phyloP scores from a whole-genome alignment of 2,797 vertebrate species.

The Clarias platycephalus region DNA sequence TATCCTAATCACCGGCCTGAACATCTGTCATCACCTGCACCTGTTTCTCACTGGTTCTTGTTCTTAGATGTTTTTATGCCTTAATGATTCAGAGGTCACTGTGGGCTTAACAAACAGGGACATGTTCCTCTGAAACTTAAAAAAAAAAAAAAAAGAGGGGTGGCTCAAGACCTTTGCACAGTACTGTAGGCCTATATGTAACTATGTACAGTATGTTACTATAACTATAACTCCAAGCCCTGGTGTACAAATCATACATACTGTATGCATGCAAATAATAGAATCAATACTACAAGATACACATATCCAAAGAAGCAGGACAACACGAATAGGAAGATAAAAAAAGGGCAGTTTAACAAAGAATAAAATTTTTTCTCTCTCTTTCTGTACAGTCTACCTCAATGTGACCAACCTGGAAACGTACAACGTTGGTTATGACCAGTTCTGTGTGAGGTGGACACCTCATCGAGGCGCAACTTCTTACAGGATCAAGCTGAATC shows the following conservation, averaged over 20 bases:
- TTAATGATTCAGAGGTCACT: too few species aligned
- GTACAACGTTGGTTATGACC: conserved; percentile 84
- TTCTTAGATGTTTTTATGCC: too few species aligned
- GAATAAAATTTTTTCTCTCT: background rate
- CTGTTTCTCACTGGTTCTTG: too few species aligned
- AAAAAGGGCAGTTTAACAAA: background rate
- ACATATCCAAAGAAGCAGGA: background rate
- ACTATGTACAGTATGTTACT: too few species aligned
- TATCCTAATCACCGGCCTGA: too few species aligned
- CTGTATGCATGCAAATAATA: background rate
- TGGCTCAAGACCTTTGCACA: too few species aligned
- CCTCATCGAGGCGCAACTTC: conserved; percentile 89
- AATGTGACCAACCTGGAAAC: conserved; percentile 90
- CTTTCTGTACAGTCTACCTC: conserved; percentile 81
- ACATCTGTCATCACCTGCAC: too few species aligned
- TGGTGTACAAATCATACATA: background rate
- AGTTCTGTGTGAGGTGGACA: conserved; percentile 89
- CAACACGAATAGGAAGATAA: background rate
- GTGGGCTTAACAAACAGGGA: too few species aligned
- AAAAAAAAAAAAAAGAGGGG: too few species aligned
- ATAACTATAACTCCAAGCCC: background rate
- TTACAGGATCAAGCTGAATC: conserved; percentile 89
- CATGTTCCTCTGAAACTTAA: too few species aligned
- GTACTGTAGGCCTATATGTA: too few species aligned
- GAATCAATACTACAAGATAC: background rate